phyloP scores from a whole-genome alignment of 2,113 vertebrate genomes.

The Odontesthes bonariensis region DNA sequence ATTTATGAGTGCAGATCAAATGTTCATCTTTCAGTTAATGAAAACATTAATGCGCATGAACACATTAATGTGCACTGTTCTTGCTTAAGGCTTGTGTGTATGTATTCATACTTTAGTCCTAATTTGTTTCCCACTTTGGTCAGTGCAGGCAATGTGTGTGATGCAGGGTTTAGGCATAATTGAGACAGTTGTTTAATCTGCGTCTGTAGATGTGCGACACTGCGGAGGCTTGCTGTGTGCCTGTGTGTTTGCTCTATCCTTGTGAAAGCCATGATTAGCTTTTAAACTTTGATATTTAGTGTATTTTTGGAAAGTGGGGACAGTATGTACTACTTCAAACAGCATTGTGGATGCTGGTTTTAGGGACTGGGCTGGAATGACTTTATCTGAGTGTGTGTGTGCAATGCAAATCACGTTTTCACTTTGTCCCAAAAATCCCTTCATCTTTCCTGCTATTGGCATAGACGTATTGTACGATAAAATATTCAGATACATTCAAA shows the following conservation, averaged over 20 bases:
- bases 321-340: background rate
- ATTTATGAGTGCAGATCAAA: constrained; percentile 7
- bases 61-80: constrained; percentile 9
- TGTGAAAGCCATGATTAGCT: background rate
- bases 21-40: constrained; percentile 13
- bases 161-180: constrained; percentile 39
- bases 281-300: background rate
- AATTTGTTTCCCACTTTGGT: constrained; percentile 14
- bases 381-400: background rate
- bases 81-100: background rate
- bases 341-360: background rate
- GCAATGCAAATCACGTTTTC: background rate
- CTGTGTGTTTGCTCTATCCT: background rate
- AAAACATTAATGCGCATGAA: constrained; percentile 19
- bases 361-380: background rate
- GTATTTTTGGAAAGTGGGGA: constrained; percentile 15
- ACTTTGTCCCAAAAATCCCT: background rate
- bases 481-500: constrained; percentile 7
- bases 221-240: background rate
- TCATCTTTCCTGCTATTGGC: background rate
- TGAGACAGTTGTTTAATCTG: constrained; percentile 33
- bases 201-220: background rate
- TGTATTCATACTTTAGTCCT: constrained; percentile 7
- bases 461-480: background rate
- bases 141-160: constrained; percentile 12